Conservation (phyloP, 2,113 vertebrate species). For the Oxyruncus cristatus region DNA sequence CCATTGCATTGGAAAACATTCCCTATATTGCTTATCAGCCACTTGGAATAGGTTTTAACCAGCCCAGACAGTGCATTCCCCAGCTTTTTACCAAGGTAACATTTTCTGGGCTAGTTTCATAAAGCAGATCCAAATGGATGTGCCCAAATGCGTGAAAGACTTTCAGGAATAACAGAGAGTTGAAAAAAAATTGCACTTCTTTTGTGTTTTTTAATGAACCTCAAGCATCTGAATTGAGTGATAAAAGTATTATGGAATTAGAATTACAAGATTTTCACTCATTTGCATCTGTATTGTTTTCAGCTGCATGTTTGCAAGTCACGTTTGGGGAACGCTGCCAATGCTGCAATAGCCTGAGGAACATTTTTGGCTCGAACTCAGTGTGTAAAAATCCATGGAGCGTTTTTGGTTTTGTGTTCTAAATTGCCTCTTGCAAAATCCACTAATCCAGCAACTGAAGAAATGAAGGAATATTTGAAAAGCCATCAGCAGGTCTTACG, state of each 20-base stretch:
- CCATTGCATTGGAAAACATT: background rate
- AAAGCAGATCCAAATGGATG: background rate
- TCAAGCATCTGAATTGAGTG: background rate
- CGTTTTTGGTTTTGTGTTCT: background rate
- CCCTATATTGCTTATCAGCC: background rate
- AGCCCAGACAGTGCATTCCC: background rate
- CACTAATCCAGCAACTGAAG: background rate
- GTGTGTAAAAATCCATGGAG: background rate
- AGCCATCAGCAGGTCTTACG: background rate
- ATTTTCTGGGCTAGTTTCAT: background rate
- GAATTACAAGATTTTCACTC: background rate
- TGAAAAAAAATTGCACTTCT: background rate
- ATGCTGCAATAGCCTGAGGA: background rate
- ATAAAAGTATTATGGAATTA: constrained; percentile 42
- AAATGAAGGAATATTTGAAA: background rate
- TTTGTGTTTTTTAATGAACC: constrained; percentile 11
- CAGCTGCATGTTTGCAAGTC: constrained; percentile 20
- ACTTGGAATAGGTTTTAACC: background rate
- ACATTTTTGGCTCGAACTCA: background rate
- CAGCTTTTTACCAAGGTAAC: background rate
- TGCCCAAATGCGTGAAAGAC: background rate
- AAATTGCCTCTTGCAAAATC: background rate
- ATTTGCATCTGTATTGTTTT: constrained; percentile 50
- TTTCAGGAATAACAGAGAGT: background rate
- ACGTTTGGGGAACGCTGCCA: background rate